Evolutionary conservation across 2,113 vertebrate species (phyloP), one percentile per base, ranked within the genome.

Genomic region (Entelurus aequoreus): DNA sequence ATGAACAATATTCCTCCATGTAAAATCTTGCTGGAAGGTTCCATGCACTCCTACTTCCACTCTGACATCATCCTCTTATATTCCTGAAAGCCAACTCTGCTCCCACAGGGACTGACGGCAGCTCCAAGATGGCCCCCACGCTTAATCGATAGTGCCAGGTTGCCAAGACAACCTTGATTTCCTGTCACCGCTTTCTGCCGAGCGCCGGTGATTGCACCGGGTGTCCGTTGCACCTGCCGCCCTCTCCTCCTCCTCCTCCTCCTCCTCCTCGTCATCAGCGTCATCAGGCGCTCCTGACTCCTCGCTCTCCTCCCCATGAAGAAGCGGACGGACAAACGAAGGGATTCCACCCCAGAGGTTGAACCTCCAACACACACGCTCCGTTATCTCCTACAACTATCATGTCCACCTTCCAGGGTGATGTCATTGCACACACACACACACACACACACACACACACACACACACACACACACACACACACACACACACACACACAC

Each of bases 111-210:
- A 72, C 72, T 52, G 79, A 74, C 72, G 75, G 63, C 78, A 84
- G 81, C 80, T 65, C 62, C 63, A 78, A 86, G 82, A 86, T 68
- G 81, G 81, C 28, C 82, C 75, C 50, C 74, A 28, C 28, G 64
- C 81, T 87, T 90, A 90, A 92, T 90, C 89, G 80, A 92, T 90
- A 86, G 84, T 66, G 78, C 84, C 85, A 84, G 76, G 90, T 92
- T 92, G 88, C 89, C 90, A 90, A 75, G 90, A 87, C 90, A 90
- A 92, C 90, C 84, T 84, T 88, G 88, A 90, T 90, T 90, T 91
- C 88, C 88, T 90, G 87, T 82, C 72, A 70, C 76, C 54, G 76
- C 76, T 82, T 28, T 88, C 74, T 72, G 73, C 83, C 38, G 77
- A 81, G 84, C 65, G 62, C 77, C 64, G 66, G 73, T 88, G 88